Evolutionary conservation across 1,140 invertebrate genomes (phyloP).

Genomic region (Panonychus citri): DNA sequence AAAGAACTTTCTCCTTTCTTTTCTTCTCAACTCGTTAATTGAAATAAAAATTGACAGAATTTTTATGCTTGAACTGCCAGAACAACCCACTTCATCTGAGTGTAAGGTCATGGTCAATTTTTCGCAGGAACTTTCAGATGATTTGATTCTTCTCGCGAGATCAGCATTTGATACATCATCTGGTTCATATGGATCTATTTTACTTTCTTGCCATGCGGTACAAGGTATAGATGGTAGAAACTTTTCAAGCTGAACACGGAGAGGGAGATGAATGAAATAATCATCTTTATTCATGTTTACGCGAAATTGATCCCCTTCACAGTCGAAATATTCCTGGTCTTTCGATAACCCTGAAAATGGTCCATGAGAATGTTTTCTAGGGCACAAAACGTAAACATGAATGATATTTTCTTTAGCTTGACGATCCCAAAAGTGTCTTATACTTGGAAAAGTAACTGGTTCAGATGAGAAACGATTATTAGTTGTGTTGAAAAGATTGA

Average conservation of each 20-base stretch:
- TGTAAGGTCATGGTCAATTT: not conserved
- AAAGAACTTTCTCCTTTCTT: not conserved
- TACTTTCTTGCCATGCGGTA: not conserved
- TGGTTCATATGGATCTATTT: not conserved
- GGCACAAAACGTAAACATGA: not conserved
- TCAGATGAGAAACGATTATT: no score
- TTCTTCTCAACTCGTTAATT: not conserved
- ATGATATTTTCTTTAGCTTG: not conserved
- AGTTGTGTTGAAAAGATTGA: no score
- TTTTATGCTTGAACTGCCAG: not conserved
- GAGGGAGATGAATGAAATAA: not conserved
- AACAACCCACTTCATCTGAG: not conserved
- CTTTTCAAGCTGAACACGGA: not conserved
- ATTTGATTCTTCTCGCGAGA: not conserved
- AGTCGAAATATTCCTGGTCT: not conserved
- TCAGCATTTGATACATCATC: not conserved
- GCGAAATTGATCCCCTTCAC: not conserved
- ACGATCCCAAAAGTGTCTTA: not conserved
- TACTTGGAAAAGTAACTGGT: not conserved
- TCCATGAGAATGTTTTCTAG: not conserved
- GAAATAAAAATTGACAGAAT: not conserved
- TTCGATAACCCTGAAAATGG: not conserved
- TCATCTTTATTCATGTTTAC: not conserved
- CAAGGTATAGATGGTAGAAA: not conserved
- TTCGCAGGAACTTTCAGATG: not conserved